Evolutionary conservation across 2,888 invertebrate species (phyloP), one percentile per base, ranked within the genome.

Genomic region (Nymphalis polychloros): DNA sequence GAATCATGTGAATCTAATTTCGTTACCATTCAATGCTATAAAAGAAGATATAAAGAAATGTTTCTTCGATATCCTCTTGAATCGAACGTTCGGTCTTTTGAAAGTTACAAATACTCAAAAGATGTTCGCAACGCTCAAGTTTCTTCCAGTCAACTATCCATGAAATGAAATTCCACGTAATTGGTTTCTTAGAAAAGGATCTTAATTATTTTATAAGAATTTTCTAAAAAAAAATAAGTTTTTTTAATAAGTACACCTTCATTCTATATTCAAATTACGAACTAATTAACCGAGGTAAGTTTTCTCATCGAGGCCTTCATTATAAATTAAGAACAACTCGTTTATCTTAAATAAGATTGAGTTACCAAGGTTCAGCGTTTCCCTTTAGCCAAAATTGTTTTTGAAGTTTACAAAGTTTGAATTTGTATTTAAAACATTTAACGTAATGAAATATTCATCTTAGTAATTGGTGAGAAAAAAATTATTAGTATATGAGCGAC

Each of bases 221-320:
- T 31, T 64, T 57, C 3, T 19, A 16, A 13, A 35, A 64, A 64
- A 57, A 63, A 7, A 23, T 62, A 20, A 10, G 8, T 41, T 60
- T 65, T 69, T 63, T 64, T 57, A 50, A 57, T 52, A 62, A 59
- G 23, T 20, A 52, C 67, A 70, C 72, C 73, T 73, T 72, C 67
- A 67, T 72, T 53, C 66, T 49, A 16, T 53, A 70, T 73, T 73
- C 73, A 75, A 76, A 79, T 80, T 79, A 80, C 68, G 73, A 77
- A 72, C 74, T 80, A 81, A 83, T 82, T 83, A 81, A 78, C 77
- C 76, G 71, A 76, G 79, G 77, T 76, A 73, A 78, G 79, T 75
- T 78, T 65, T 35, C 64, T 61, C 67, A 70, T 64, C 63, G 68
- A 68, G 64, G 75, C 76, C 67, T 75, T 77, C 75, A 74, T 77